Evolutionary conservation across 2,113 vertebrate genomes (phyloP), one percentile per base, ranked within the genome.

Genomic region (Cardinalis cardinalis): DNA sequence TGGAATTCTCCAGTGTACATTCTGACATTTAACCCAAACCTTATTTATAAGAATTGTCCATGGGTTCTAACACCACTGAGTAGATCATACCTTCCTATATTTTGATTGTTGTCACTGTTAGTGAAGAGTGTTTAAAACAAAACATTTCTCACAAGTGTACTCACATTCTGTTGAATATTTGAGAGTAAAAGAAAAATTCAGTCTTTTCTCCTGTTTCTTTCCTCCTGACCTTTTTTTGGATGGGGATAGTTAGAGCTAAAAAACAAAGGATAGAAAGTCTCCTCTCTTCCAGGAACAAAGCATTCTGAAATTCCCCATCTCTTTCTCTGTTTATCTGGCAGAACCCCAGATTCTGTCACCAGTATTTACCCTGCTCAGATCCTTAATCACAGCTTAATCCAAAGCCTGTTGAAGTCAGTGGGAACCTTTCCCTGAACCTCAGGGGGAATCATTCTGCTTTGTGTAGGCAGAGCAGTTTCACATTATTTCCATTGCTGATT

Each of bases 401-500:
- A 94, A 92, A 87, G 81, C 36, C 74, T 79, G 41, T 48, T 94
- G 88, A 93, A 95, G 84, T 89, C 84, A 89, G 56, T 92, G 92
- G 88, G 93, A 95, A 95, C 71, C 51, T 92, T 92, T 94, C 81
- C 74, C 59, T 88, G 86, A 28, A 92, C 86, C 92, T 84, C 80
- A 82, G 70, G 81, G 73, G 84, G 59, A 75, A 92, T 90, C 66
- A 76, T 55, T 84, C 70, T 93, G 81, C 88, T 82, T 82, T 94
- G 68, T 94, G 84, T 76, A 94, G 82, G 91, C 93, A 96, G 89
- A 94, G 56, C 74, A 68, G 18, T 94, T 95, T 92, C 92, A 87
- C 82, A 85, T 89, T 83, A 80, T 95, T 95, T 95, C 92, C 90
- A 93, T 29, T 78, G 68, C 43, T 87, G 74, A 89, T 87, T 94